Conservation (phyloP, 2,797 vertebrate genomes). For the Heteromormyrus szaboi region DNA sequence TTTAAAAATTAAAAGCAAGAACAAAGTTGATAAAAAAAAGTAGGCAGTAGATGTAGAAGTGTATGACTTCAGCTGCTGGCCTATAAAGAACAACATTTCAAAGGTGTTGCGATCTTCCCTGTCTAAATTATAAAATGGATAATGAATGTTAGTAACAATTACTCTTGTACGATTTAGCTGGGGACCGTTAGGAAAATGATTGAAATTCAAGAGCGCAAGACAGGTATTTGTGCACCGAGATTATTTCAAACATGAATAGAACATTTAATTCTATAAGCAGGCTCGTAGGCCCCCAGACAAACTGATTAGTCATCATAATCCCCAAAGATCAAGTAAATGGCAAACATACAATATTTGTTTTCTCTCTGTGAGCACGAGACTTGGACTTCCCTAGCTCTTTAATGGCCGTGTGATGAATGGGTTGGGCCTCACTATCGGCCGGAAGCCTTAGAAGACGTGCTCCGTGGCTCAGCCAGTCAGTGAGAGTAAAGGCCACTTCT, state of each 20-base stretch:
- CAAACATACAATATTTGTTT: constrained; percentile 7
- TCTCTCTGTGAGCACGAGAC: constrained; percentile 4
- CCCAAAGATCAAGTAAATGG: not conserved
- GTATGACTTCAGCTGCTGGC: not conserved
- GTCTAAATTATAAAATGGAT: not conserved
- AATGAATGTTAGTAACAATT: not conserved
- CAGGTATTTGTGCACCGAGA: not conserved
- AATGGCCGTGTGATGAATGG: not conserved
- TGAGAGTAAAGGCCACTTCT: not conserved
- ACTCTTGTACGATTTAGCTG: not conserved
- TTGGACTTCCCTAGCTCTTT: not conserved
- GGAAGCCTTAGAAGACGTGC: not conserved
- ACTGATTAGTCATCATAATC: constrained; percentile 10
- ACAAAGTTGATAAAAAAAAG: not conserved
- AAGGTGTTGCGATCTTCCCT: not conserved
- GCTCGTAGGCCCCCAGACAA: not conserved
- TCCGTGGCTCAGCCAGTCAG: not conserved
- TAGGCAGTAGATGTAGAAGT: not conserved
- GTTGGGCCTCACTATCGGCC: not conserved
- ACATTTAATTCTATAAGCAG: not conserved
- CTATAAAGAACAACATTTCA: not conserved
- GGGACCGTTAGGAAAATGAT: not conserved
- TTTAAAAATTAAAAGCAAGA: not conserved
- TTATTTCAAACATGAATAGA: not conserved
- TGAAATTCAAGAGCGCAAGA: not conserved